Percentiles rank a stretch among this genome's conserved stretches.
Conservation (phyloP, 2,797 vertebrate species). For the Myripristis jacobus region DNA sequence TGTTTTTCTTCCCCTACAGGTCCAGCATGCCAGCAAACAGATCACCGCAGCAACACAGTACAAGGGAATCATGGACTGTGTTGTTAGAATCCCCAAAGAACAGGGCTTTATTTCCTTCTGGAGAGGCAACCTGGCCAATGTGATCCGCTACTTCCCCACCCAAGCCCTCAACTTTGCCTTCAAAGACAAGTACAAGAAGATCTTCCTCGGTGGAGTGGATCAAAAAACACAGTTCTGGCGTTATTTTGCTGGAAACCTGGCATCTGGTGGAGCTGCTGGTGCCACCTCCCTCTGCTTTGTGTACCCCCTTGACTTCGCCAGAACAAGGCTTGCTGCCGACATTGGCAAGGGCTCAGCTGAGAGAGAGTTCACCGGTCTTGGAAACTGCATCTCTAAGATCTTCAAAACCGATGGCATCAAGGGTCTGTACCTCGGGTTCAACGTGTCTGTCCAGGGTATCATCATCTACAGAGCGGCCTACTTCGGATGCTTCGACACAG, state of each 20-base stretch:
- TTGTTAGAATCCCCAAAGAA: constrained; percentile 95
- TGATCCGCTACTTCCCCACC: constrained; percentile 99
- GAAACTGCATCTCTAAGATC: constrained; percentile 93
- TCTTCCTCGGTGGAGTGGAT: constrained; percentile 99
- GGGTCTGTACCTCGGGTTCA: constrained; percentile 97
- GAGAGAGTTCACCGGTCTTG: constrained; percentile 95
- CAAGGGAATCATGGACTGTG: constrained; percentile 98
- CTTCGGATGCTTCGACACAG: constrained; percentile 98
- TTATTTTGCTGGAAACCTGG: constrained; percentile 96
- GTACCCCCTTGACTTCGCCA: constrained; percentile 98
- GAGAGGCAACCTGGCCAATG: constrained; percentile 99
- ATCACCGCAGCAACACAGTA: constrained; percentile 94
- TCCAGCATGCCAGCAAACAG: constrained; percentile 99
- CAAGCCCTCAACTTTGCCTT: constrained; percentile 99
- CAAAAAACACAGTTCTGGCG: constrained; percentile 99
- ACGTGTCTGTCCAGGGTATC: constrained; percentile 97
- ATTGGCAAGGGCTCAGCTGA: constrained; percentile 90
- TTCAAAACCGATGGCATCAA: constrained; percentile 92
- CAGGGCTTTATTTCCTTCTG: constrained; percentile 97
- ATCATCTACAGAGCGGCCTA: constrained; percentile 99
- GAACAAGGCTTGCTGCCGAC: constrained; percentile 96
- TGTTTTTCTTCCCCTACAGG: constrained; percentile 77
- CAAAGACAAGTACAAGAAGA: constrained; percentile 99
- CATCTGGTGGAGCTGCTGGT: constrained; percentile 95
- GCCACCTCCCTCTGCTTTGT: constrained; percentile 99